These are phyloP conservation scores for Phengaris alcon DNA, from an alignment of 2,888 invertebrate species.

Conservation along the genomic window DNA sequence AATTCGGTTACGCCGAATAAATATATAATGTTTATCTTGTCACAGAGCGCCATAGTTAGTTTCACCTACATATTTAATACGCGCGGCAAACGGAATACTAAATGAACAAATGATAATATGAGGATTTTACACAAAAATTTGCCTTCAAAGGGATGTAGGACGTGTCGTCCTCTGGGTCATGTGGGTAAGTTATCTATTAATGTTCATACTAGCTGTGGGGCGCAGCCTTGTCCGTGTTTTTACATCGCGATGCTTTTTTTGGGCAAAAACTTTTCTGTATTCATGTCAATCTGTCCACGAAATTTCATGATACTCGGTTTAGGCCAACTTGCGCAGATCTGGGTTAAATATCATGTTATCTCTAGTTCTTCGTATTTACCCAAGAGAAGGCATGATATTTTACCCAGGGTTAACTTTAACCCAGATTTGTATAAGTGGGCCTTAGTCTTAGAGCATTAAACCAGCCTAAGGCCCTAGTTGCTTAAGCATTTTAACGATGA, in stretches of 20 bases:
- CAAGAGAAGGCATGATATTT: too few relatives aligned
- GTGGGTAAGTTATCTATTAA: neutral
- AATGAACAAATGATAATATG: conserved; percentile 27
- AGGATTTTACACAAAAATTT: conserved; percentile 2
- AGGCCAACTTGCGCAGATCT: too few relatives aligned
- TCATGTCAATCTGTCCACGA: too few relatives aligned
- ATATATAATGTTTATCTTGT: conserved; percentile 22
- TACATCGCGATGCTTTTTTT: neutral
- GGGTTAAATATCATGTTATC: too few relatives aligned
- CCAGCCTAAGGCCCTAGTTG: too few relatives aligned
- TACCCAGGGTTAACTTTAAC: too few relatives aligned
- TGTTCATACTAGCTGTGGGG: neutral
- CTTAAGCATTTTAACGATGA: too few relatives aligned
- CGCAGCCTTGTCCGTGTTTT: neutral
- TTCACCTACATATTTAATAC: conserved; percentile 31
- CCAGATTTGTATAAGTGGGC: too few relatives aligned
- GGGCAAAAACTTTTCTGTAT: too few relatives aligned
- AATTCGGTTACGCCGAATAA: conserved; percentile 1
- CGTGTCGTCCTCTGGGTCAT: neutral
- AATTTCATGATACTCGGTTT: too few relatives aligned
- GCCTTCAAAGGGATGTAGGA: conserved; percentile 7
- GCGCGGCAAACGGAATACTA: conserved; percentile 30
- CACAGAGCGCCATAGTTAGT: conserved; percentile 18
- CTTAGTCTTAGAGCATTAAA: too few relatives aligned
- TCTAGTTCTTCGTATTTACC: too few relatives aligned